These are phyloP conservation scores for Eupithecia pulchellata DNA, from an alignment of 2,888 invertebrate genomes.

Conservation along the genomic window DNA sequence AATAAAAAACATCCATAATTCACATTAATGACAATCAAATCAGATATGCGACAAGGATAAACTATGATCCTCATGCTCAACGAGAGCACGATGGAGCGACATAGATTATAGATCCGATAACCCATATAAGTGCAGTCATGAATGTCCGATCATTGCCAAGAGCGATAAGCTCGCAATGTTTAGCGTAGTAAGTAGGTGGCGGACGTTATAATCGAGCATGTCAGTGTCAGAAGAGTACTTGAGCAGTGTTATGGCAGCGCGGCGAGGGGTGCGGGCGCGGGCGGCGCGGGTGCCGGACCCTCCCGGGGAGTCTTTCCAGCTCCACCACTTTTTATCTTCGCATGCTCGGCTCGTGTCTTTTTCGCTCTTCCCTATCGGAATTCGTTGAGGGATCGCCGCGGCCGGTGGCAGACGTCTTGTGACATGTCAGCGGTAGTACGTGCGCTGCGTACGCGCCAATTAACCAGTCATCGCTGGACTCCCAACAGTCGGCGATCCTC, in stretches of 20 bases:
- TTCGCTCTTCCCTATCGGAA: conserved; percentile 84
- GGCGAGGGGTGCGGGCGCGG: conserved; percentile 47
- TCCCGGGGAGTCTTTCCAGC: conserved; percentile 74
- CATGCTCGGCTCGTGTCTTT: conserved; percentile 84
- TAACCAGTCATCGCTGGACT: conserved; percentile 74
- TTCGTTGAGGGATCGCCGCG: conserved; percentile 83
- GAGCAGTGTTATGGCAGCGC: conserved; percentile 25
- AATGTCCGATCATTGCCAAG: conserved; percentile 57
- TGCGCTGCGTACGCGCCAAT: conserved; percentile 81
- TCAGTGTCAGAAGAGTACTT: conserved; percentile 52
- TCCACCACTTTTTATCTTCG: conserved; percentile 76
- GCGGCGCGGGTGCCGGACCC: conserved; percentile 57
- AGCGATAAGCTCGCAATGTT: conserved; percentile 55
- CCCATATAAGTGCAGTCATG: conserved; percentile 49
- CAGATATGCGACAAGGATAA: conserved; percentile 41
- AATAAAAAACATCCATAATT: conserved; percentile 40
- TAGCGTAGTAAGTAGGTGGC: conserved; percentile 51
- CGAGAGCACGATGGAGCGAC: conserved; percentile 40
- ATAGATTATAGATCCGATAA: conserved; percentile 44
- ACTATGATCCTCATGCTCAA: conserved; percentile 42
- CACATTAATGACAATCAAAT: conserved; percentile 34
- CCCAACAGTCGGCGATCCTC: conserved; percentile 65
- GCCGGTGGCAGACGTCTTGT: conserved; percentile 85
- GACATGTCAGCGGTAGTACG: conserved; percentile 80
- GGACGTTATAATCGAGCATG: conserved; percentile 67